Percentiles rank a stretch among this genome's conserved stretches.
Conservation (phyloP, 1,140 invertebrate species). For the Anoplolepis gracilipes region DNA sequence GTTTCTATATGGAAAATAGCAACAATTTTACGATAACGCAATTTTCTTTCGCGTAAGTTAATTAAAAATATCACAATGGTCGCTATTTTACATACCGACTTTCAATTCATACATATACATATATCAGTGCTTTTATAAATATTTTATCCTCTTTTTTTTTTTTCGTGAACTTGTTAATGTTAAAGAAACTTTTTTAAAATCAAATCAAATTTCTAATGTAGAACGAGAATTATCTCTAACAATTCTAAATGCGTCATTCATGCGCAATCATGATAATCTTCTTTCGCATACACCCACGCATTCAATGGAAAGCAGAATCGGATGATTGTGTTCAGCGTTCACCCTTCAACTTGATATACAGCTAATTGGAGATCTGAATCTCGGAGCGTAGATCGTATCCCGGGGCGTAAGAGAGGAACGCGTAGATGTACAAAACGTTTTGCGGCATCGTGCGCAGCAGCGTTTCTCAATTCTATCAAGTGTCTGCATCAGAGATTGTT, state of each 20-base stretch:
- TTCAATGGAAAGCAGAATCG: conserved; percentile 43
- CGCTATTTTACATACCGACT: background rate
- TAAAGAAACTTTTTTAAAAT: background rate
- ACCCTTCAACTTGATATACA: conserved; percentile 81
- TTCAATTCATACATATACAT: background rate
- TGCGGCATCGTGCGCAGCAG: conserved; percentile 39
- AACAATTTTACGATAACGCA: background rate
- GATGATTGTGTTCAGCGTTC: conserved; percentile 53
- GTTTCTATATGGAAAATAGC: background rate
- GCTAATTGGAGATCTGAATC: conserved; percentile 85
- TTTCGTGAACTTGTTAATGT: background rate
- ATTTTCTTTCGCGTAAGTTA: background rate
- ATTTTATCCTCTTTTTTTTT: background rate
- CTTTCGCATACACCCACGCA: conserved; percentile 17
- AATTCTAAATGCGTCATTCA: conserved; percentile 23
- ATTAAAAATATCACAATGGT: background rate
- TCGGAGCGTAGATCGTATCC: conserved; percentile 63
- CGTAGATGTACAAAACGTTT: conserved; percentile 51
- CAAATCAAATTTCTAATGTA: background rate
- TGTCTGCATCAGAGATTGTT: background rate
- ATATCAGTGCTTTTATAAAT: background rate
- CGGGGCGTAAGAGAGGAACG: conserved; percentile 20
- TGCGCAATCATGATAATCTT: conserved; percentile 29
- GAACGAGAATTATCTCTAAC: background rate
- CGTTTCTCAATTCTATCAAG: conserved; percentile 44